Percentiles rank a stretch among this genome's conserved stretches.
Conservation (phyloP, 1,140 invertebrate species). For the Paralvinella palmiformis region DNA sequence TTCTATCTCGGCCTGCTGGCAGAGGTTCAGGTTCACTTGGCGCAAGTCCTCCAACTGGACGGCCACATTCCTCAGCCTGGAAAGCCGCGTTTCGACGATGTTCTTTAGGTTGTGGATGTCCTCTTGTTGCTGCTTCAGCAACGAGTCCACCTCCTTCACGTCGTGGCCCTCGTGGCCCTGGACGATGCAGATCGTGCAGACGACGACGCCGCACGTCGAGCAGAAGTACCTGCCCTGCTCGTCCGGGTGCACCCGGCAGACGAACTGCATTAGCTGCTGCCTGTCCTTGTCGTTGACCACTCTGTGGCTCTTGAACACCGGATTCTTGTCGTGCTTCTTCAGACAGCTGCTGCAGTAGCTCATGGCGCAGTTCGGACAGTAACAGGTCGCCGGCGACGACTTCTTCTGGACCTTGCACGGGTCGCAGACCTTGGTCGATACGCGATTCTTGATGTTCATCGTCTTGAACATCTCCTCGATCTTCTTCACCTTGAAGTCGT, state of each 20-base stretch:
- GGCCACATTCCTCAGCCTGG: not conserved
- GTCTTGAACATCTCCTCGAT: slow-evolving; percentile 21
- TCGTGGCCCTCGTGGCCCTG: slow-evolving; percentile 12
- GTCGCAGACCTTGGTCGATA: slow-evolving; percentile 8
- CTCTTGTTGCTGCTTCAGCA: slow-evolving; percentile 12
- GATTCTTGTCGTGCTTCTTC: slow-evolving; percentile 16
- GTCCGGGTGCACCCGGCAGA: not conserved
- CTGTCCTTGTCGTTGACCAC: slow-evolving; percentile 1
- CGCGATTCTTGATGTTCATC: slow-evolving; percentile 13
- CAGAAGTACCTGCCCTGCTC: slow-evolving; percentile 8
- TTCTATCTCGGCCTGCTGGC: slow-evolving; percentile 5
- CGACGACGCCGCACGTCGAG: slow-evolving; percentile 13
- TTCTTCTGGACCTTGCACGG: slow-evolving; percentile 14
- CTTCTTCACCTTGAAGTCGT: slow-evolving; percentile 21
- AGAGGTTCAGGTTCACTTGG: slow-evolving; percentile 6
- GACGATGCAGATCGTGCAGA: slow-evolving; percentile 21
- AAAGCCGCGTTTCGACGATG: slow-evolving; percentile 6
- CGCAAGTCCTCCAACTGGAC: slow-evolving; percentile 10
- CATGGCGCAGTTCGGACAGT: slow-evolving; percentile 16
- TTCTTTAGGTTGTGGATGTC: slow-evolving; percentile 16
- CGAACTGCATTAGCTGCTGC: not conserved
- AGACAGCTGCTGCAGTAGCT: slow-evolving; percentile 18
- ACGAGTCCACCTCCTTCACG: slow-evolving; percentile 8
- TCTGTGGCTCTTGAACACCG: slow-evolving; percentile 18
- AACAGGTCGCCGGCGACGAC: slow-evolving; percentile 1